Base-by-base conservation (phyloP, 2,797 vertebrate genomes). In the Synanceia verrucosa region DNA sequence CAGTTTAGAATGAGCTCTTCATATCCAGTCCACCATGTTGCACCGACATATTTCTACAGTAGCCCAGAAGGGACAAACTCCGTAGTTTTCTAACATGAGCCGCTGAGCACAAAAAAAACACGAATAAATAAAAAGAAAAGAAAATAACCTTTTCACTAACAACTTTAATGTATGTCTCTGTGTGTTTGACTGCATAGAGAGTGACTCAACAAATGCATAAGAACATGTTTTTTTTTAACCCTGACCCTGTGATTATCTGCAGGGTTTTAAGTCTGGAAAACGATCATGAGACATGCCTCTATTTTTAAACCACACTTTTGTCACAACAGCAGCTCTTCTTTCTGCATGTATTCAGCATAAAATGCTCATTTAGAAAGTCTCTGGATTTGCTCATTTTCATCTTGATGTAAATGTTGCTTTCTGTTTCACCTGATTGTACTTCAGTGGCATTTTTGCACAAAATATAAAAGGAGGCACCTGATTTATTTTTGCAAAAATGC, bases 191-290 rank as follows among this genome's bases (percentile, higher is more conserved):
- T n/a, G 14, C 63, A 58, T 9, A 52, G 28, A 62, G 43, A 68
- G 63, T 65, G 67, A 79, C 61, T 78, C 64, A 79, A 61, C 37
- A 67, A 77, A 79, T 74, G 34, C 47, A 75, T 31, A 14, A 34
- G 53, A 65, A 62, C 52, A 79, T 79, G 60, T 36, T 73, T 34
- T 64, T 65, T 71, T 71, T 63, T 66, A 18, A 63, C 31, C 51
- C 44, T 47, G 73, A 81, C 77, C 67, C 80, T 78, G 67, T 82
- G 76, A 85, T 85, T 76, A 83, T 74, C 63, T 72, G 18, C 52
- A 70, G 37, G 33, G 33, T 71, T 74, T 53, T 14, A 78, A 55
- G 73, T 83, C 72, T 82, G 69, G 39, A 80, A 86, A 86, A 82
- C 66, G 39, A 86, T 60, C 52, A 23, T 18, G 37, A 64, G 51